These are phyloP conservation scores for Ammodytes marinus DNA, from an alignment of 2,113 vertebrate species.

Conservation along the genomic window DNA sequence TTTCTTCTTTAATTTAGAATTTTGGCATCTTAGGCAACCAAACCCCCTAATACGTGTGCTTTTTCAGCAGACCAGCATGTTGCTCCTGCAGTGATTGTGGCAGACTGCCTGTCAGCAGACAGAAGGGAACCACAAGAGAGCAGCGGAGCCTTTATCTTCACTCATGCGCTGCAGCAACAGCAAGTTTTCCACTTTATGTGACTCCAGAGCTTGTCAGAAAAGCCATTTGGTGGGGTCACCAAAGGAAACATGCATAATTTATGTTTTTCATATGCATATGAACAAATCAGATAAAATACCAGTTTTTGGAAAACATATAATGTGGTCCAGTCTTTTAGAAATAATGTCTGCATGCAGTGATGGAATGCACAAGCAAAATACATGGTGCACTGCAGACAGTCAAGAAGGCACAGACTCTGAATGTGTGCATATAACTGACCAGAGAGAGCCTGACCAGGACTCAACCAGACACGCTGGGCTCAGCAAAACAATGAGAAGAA, in stretches of 20 bases:
- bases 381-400: too few relatives aligned
- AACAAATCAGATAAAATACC: not conserved
- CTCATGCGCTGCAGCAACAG: slow-evolving; percentile 1
- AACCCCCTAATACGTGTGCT: slow-evolving; percentile 8
- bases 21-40: not conserved
- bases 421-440: not conserved
- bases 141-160: slow-evolving; percentile 23
- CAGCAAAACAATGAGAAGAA: slow-evolving; percentile 1
- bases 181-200: slow-evolving; percentile 2
- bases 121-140: slow-evolving; percentile 35
- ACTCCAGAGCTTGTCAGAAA: not conserved
- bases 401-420: too few relatives aligned
- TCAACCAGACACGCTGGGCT: not conserved
- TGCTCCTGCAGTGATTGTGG: slow-evolving; percentile 4
- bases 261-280: slow-evolving; percentile 9
- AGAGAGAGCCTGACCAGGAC: slow-evolving; percentile 30
- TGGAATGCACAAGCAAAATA: not conserved
- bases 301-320: not conserved
- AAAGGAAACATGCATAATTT: not conserved
- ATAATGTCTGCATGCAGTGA: not conserved
- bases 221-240: not conserved
- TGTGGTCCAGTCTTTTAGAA: not conserved
- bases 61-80: slow-evolving; percentile 21
- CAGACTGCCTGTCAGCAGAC: slow-evolving; percentile 3
- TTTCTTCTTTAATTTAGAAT: slow-evolving; percentile 15